Evolutionary conservation across 1,140 invertebrate genomes (phyloP).

Genomic region (Cyclargus thomasi): DNA sequence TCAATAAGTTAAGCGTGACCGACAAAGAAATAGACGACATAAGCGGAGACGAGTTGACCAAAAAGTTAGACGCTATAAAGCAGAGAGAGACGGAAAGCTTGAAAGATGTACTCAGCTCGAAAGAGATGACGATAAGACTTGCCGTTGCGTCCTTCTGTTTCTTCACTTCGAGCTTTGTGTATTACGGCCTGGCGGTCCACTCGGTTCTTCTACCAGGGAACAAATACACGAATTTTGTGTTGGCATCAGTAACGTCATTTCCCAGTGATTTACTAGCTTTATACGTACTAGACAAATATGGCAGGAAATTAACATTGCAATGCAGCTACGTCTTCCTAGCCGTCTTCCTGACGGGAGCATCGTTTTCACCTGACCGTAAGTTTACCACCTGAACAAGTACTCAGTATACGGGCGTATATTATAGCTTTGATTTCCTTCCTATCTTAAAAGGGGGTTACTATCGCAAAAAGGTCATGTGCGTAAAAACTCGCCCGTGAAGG

Average conservation of each 20-base stretch:
- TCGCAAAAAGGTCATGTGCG: no score
- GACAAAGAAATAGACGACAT: conserved; percentile 23
- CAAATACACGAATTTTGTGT: conserved; percentile 81
- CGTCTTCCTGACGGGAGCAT: conserved; percentile 43
- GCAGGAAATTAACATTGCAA: conserved; percentile 77
- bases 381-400: conserved; percentile 20
- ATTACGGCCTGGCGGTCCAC: conserved; percentile 86
- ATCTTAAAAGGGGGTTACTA: no score
- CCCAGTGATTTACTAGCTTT: conserved; percentile 81
- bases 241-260: conserved; percentile 80
- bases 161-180: conserved; percentile 82
- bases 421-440: no score
- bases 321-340: conserved; percentile 76
- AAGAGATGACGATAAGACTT: conserved; percentile 51
- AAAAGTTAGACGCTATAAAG: conserved; percentile 46
- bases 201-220: conserved; percentile 82
- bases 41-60: conserved; percentile 41
- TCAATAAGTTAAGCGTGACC: not conserved
- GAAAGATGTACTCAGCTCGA: conserved; percentile 49
- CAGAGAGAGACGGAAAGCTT: conserved; percentile 51
- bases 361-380: conserved; percentile 48
- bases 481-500: no score
- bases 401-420: no score
- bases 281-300: conserved; percentile 76
- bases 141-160: conserved; percentile 76